Percentiles rank a stretch among this genome's conserved stretches.
Conservation (phyloP, 2,113 vertebrate species). For the Lanius collurio region DNA sequence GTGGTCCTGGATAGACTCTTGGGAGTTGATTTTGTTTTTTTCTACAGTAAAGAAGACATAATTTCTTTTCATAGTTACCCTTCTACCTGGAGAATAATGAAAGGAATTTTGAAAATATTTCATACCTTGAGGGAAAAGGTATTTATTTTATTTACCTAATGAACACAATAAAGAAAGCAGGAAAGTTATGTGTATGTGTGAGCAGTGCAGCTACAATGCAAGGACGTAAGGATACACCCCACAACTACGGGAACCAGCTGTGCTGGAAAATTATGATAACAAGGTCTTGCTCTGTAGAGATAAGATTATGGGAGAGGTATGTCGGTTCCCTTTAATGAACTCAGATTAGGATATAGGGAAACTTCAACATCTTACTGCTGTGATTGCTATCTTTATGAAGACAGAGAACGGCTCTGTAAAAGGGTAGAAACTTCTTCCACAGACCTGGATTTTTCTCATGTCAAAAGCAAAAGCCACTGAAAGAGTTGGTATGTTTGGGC, state of each 20-base stretch:
- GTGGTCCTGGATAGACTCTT: neutral
- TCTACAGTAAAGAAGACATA: neutral
- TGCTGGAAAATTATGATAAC: neutral
- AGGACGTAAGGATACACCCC: rapidly evolving
- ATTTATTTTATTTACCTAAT: neutral
- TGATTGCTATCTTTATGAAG: neutral
- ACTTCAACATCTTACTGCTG: neutral
- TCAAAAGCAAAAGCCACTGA: neutral
- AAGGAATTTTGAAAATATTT: neutral
- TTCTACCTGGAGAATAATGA: neutral
- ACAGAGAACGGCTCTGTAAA: neutral
- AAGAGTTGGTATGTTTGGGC: neutral
- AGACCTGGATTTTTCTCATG: neutral
- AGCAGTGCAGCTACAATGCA: neutral
- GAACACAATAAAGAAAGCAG: neutral
- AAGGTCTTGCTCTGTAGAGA: neutral
- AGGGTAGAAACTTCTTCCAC: neutral
- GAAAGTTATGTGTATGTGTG: neutral
- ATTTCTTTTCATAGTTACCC: neutral
- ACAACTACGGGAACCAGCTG: neutral
- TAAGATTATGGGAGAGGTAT: neutral
- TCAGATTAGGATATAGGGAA: neutral
- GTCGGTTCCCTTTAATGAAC: neutral
- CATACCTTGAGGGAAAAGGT: neutral
- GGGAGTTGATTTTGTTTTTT: neutral